Percentiles rank a stretch among this genome's conserved stretches.
Evolutionary conservation across 1,140 invertebrate genomes (phyloP).

Genomic region (Cotesia glomerata): DNA sequence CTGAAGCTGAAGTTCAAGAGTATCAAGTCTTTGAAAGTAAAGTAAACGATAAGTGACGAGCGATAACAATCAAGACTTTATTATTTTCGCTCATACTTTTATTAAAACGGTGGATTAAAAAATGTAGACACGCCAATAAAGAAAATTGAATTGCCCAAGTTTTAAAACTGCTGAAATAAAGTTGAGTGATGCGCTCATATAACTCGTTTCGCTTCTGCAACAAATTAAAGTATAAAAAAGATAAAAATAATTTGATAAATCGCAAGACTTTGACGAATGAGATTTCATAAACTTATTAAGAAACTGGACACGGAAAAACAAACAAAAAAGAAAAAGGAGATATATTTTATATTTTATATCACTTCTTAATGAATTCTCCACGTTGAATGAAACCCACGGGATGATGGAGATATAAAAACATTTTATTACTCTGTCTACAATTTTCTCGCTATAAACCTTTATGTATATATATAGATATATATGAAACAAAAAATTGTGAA

Average conservation of each 20-base stretch:
- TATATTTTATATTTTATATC: constrained; percentile 21
- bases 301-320: background rate
- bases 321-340: constrained; percentile 9
- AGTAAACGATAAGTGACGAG: too few species aligned
- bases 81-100: too few species aligned
- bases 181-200: too few species aligned
- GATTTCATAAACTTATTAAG: constrained; percentile 7
- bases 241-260: constrained; percentile 30
- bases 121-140: too few species aligned
- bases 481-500: constrained; percentile 10
- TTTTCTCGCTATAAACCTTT: background rate
- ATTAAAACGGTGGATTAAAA: too few species aligned
- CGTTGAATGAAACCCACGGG: constrained; percentile 15
- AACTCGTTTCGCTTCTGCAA: too few species aligned
- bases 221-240: background rate
- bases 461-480: background rate
- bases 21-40: too few species aligned
- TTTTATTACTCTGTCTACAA: constrained; percentile 17
- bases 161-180: too few species aligned
- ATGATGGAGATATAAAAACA: constrained; percentile 30
- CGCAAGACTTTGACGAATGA: constrained; percentile 29
- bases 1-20: too few species aligned
- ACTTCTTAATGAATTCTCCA: constrained; percentile 30
- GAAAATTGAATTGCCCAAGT: too few species aligned
- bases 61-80: too few species aligned